These are phyloP conservation scores for Carapus acus DNA, from an alignment of 2,797 vertebrate species.

Conservation along the genomic window DNA sequence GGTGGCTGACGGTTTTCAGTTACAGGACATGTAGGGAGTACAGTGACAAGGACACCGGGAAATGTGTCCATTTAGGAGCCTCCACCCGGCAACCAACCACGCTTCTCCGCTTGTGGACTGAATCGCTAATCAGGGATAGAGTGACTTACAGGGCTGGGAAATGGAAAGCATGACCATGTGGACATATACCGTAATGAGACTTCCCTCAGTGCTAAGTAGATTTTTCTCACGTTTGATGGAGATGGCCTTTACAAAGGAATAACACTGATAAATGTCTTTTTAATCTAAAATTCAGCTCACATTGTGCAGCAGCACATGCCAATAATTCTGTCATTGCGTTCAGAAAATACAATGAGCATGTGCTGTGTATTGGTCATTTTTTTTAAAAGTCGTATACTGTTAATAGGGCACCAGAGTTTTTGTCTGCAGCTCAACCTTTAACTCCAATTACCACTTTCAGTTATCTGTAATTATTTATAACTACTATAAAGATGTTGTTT, in stretches of 20 bases:
- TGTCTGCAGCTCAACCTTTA: slow-evolving; percentile 21
- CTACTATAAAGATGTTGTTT: too few relatives aligned
- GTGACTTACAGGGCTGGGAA: slow-evolving; percentile 14
- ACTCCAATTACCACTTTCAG: too few relatives aligned
- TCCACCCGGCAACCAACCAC: slow-evolving; percentile 22
- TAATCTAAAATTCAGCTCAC: slow-evolving; percentile 22
- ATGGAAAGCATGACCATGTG: too few relatives aligned
- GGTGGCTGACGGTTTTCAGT: slow-evolving; percentile 52
- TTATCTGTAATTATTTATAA: too few relatives aligned
- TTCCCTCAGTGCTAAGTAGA: slow-evolving; percentile 7
- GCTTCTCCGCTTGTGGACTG: slow-evolving; percentile 34
- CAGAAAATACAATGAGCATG: slow-evolving; percentile 18
- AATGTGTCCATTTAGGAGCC: slow-evolving; percentile 49
- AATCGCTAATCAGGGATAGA: slow-evolving; percentile 40
- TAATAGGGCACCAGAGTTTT: too few relatives aligned
- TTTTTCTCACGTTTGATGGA: slow-evolving; percentile 7
- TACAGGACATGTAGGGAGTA: slow-evolving; percentile 61
- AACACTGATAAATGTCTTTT: slow-evolving; percentile 21
- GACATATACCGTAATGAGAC: too few relatives aligned
- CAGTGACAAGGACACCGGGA: slow-evolving; percentile 45
- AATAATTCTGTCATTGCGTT: slow-evolving; percentile 13
- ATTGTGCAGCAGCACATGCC: slow-evolving; percentile 11
- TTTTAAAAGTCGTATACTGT: too few relatives aligned
- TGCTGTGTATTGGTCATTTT: slow-evolving; percentile 21
- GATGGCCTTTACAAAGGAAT: slow-evolving; percentile 19